These are phyloP conservation scores for Ophonus ardosiacus DNA, from an alignment of 2,888 invertebrate genomes.

Conservation along the genomic window DNA sequence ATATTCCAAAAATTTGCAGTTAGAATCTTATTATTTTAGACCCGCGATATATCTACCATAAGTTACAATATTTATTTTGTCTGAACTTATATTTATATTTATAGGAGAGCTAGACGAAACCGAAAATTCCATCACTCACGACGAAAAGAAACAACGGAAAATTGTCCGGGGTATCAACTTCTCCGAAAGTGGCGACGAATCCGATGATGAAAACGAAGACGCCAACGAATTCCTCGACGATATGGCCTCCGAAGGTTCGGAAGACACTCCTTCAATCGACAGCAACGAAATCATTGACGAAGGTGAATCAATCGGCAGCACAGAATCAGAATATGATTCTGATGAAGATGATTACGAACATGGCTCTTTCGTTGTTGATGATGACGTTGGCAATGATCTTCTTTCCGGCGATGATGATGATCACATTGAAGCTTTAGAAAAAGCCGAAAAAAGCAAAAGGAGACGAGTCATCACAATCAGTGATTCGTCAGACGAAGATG, in stretches of 20 bases:
- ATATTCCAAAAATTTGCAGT: no score
- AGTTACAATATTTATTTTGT: neutral
- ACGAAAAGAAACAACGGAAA: slow-evolving; percentile 33
- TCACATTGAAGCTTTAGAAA: slow-evolving; percentile 29
- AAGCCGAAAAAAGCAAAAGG: slow-evolving; percentile 36
- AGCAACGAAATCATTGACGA: slow-evolving; percentile 73
- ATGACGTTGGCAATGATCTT: slow-evolving; percentile 70
- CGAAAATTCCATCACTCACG: neutral
- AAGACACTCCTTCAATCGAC: slow-evolving; percentile 73
- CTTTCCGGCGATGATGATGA: slow-evolving; percentile 72
- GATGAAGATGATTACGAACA: slow-evolving; percentile 69
- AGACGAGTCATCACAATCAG: slow-evolving; percentile 29
- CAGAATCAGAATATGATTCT: slow-evolving; percentile 68
- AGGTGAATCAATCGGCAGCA: slow-evolving; percentile 72
- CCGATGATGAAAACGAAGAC: slow-evolving; percentile 63
- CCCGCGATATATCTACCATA: no score
- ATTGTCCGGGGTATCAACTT: neutral
- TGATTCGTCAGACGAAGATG: slow-evolving; percentile 60
- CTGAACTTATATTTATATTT: neutral
- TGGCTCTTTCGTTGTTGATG: slow-evolving; percentile 70
- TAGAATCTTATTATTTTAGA: no score
- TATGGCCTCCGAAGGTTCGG: slow-evolving; percentile 73
- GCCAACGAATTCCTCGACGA: slow-evolving; percentile 68
- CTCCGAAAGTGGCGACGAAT: slow-evolving; percentile 14
- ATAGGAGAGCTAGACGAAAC: slow-evolving; percentile 33